Conservation (phyloP, 2,113 vertebrate genomes). For the Cephalopholis sonnerati region DNA sequence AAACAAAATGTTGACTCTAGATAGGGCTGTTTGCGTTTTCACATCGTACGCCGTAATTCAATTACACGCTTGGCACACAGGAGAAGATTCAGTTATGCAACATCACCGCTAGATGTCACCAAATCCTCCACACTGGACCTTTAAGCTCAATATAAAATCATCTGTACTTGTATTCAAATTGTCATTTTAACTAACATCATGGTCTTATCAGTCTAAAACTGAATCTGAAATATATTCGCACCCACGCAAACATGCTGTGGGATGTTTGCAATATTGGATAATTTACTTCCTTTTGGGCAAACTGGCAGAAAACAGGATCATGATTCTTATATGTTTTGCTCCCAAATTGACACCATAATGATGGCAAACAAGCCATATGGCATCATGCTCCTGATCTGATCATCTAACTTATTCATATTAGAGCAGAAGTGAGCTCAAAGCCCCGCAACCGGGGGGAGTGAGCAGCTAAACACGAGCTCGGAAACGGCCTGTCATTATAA, state of each 20-base stretch:
- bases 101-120: too few species aligned
- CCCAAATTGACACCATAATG: conserved; percentile 35
- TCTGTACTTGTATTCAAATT: neutral
- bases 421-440: conserved; percentile 19
- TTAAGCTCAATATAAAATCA: neutral
- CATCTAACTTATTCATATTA: conserved; percentile 32
- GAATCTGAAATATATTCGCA: neutral
- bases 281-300: conserved; percentile 38
- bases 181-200: neutral
- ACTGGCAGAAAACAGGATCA: conserved; percentile 28
- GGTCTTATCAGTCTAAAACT: neutral
- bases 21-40: too few species aligned
- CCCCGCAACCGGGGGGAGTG: neutral
- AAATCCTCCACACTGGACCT: too few species aligned
- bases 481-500: conserved; percentile 8
- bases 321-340: conserved; percentile 16
- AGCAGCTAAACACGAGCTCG: conserved; percentile 7
- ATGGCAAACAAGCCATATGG: conserved; percentile 51
- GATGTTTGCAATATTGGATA: conserved; percentile 6
- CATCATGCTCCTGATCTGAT: conserved; percentile 31
- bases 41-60: too few species aligned
- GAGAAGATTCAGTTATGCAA: too few species aligned
- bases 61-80: too few species aligned
- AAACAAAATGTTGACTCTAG: too few species aligned
- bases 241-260: neutral